Base-by-base conservation (phyloP, 2,888 invertebrate genomes). In the Drosophila fulvimacula region DNA sequence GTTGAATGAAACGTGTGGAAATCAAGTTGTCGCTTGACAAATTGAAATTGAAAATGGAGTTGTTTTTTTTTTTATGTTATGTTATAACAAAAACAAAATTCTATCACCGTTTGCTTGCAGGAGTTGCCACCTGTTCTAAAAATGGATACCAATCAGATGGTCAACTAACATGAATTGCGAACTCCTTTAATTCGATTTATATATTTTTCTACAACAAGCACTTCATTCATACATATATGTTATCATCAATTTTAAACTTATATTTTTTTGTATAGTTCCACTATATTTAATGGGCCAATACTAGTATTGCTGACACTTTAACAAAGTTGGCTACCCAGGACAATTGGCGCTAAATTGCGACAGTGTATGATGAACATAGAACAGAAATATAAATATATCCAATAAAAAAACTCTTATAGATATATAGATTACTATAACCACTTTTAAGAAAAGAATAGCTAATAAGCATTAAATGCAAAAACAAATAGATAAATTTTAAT, bases 61-160 rank as follows among this genome's bases (percentile, higher is more conserved):
- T 32, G 27, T n/a, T 34, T 19, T 63, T 56, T 52, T 56, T 51
- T 24, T 72, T 17, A 36, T 48, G 57, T 64, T 66, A 53, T 66
- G 69, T 65, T 69, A 74, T 56, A 70, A 79, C 79, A 65, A 79
- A 74, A 67, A 74, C 63, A 64, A 61, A 67, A 74, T 56, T 59
- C 38, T 60, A 67, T 69, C 76, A 68, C 75, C 69, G 70, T 79
- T 78, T 65, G 59, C 56, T 64, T 64, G 27, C 17, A 34, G 61
- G 70, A 32, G 79, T 62, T 77, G 67, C 52, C 76, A 64, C 57
- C 10, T 38, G 44, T 11, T n/a, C 5, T 19, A 63, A 51, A 57
- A 57, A 42, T 24, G 11, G 24, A 59, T n/a, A 30, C 30, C 13
- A 42, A 49, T 24, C 56, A 56, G 21, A 36, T 48, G 48, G n/a